These are phyloP conservation scores for Agonopterix alstromeriana DNA, from an alignment of 2,888 invertebrate genomes.

Conservation along the genomic window DNA sequence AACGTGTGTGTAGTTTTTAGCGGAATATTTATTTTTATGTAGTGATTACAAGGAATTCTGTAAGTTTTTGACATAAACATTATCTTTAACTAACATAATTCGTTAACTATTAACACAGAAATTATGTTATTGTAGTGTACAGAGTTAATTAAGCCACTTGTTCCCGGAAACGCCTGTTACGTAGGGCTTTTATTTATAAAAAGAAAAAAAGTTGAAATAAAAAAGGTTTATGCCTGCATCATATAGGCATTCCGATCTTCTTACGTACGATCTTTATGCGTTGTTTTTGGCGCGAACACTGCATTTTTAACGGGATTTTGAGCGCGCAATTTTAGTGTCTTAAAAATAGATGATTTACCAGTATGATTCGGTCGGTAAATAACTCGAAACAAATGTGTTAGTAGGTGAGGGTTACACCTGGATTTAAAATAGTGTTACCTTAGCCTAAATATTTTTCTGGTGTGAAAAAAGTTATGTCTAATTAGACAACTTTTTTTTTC, in stretches of 20 bases:
- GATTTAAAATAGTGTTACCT: slow-evolving; percentile 56
- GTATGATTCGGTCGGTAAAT: slow-evolving; percentile 43
- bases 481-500: not conserved
- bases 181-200: slow-evolving; percentile 40
- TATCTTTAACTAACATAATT: slow-evolving; percentile 17
- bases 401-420: slow-evolving; percentile 68
- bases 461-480: not conserved
- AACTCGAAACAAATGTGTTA: slow-evolving; percentile 53
- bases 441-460: slow-evolving; percentile 42
- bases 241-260: slow-evolving; percentile 65
- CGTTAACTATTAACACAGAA: slow-evolving; percentile 9
- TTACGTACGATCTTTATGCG: slow-evolving; percentile 43
- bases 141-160: slow-evolving; percentile 14
- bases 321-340: slow-evolving; percentile 33
- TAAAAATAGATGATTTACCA: slow-evolving; percentile 41
- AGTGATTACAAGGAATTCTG: slow-evolving; percentile 48
- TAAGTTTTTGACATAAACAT: slow-evolving; percentile 63
- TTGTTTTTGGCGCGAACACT: slow-evolving; percentile 42
- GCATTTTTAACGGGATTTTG: slow-evolving; percentile 19
- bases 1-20: slow-evolving; percentile 61
- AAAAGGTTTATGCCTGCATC: slow-evolving; percentile 54
- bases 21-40: slow-evolving; percentile 58
- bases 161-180: slow-evolving; percentile 55
- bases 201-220: slow-evolving; percentile 54
- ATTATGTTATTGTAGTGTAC: slow-evolving; percentile 6